These are phyloP conservation scores for Panorpa germanica DNA, from an alignment of 2,888 invertebrate species.

Conservation along the genomic window DNA sequence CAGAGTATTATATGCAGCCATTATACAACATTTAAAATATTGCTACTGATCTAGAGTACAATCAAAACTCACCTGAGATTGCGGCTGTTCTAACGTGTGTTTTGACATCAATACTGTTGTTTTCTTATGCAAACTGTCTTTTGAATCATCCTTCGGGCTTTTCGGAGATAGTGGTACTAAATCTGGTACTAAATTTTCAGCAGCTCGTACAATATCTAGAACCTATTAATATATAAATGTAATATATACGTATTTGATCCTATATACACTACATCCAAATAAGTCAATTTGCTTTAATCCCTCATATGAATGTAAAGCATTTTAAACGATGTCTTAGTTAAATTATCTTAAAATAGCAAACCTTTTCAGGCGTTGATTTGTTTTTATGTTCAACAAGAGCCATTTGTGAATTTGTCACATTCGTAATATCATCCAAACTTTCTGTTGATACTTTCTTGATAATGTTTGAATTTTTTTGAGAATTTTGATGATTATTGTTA, in stretches of 20 bases:
- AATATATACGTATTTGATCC: not conserved
- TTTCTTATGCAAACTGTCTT: constrained; percentile 51
- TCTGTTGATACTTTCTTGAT: too few species aligned
- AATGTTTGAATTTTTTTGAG: too few species aligned
- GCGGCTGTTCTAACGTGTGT: constrained; percentile 55
- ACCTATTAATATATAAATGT: constrained; percentile 31
- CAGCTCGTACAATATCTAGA: constrained; percentile 77
- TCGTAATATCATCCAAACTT: too few species aligned
- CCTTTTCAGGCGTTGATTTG: constrained; percentile 73
- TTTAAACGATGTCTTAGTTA: too few species aligned
- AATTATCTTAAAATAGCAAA: constrained; percentile 19
- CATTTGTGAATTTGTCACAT: too few species aligned
- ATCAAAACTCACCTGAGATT: constrained; percentile 26
- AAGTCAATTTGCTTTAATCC: too few species aligned
- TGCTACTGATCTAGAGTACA: constrained; percentile 2
- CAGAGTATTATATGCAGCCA: too few species aligned
- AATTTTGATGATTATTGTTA: too few species aligned
- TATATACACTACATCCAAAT: not conserved
- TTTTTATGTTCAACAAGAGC: constrained; percentile 44
- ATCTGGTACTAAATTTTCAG: constrained; percentile 53
- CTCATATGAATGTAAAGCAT: too few species aligned
- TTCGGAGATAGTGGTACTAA: constrained; percentile 41
- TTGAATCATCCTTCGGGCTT: constrained; percentile 48
- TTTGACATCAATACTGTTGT: constrained; percentile 90
- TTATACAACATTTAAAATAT: too few species aligned